Evolutionary conservation across 2,888 invertebrate genomes (phyloP), one percentile per base, ranked within the genome.

Genomic region (Plebejus melissa): DNA sequence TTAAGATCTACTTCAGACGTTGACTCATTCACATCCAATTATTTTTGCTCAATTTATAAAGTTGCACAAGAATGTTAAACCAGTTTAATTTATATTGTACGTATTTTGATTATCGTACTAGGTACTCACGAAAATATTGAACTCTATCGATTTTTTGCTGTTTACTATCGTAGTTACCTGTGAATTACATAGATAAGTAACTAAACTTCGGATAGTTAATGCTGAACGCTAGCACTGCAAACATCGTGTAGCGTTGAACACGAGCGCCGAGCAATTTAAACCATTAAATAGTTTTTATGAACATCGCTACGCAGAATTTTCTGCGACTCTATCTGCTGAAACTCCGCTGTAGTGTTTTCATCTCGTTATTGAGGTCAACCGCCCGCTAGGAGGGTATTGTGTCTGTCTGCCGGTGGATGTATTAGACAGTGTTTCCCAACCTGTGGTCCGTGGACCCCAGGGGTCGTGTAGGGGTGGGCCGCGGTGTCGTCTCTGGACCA

Each of bases 1-100:
- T 70, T 70, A 70, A 70, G 22, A 70, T 11, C 22, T 65, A 65
- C 65, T 65, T 65, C 65, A 65, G 65, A 36, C 65, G 32, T 32
- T 9, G 32, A 65, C 65, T 65, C 32, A 36, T 65, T 65, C 65
- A 65, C 32, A 65, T 65, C 65, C 65, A 65, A 65, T 65, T 65
- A 65, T 65, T 65, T 65, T 65, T 22, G 32, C 65, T 13, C 65
- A 32, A 16, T 36, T 65, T 65, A 65, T 5, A 32, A 13, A 11
- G 13, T 65, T 65, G 32, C 32, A 65, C 32, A 65, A 36, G 4
- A 65, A 65, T 36, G 9, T 13, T 4, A 9, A 65, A 65, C 4
- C 11, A 32, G 32, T 65, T 13, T 36, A 65, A 65, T 36, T 36
- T 5, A 22, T 32, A 60, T 32, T 60, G 13, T 13, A 32, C 65